Percentiles rank a stretch among this genome's conserved stretches.
These are phyloP conservation scores for Sinonovacula constricta DNA, from an alignment of 1,140 invertebrate genomes.

Conservation along the genomic window DNA sequence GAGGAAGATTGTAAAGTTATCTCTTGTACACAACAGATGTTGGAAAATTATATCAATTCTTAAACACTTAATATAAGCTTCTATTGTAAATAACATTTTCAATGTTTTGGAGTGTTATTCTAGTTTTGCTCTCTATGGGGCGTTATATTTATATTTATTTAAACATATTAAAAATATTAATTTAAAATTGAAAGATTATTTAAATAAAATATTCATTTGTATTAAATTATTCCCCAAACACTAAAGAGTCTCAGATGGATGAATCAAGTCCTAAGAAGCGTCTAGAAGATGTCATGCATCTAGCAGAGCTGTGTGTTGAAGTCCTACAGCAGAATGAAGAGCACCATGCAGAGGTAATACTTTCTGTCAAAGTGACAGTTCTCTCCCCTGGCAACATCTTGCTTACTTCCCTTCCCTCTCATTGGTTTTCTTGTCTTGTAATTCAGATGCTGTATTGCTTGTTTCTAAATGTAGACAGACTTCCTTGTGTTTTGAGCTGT, in stretches of 20 bases:
- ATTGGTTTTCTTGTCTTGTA: background rate
- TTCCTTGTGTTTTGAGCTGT: background rate
- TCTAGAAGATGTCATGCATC: constrained; percentile 96
- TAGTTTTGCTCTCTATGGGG: too few relatives aligned
- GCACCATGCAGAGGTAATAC: constrained; percentile 97
- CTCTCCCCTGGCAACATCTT: background rate
- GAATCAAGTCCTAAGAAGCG: constrained; percentile 81
- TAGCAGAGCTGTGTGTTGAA: constrained; percentile 98
- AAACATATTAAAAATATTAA: too few relatives aligned
- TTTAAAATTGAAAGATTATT: too few relatives aligned
- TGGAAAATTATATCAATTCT: too few relatives aligned
- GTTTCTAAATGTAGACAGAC: background rate
- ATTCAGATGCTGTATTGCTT: background rate
- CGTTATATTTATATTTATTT: too few relatives aligned
- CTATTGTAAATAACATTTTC: too few relatives aligned
- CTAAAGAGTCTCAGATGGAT: constrained; percentile 61
- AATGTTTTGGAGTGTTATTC: too few relatives aligned
- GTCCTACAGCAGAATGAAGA: constrained; percentile 99
- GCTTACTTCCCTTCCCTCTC: background rate
- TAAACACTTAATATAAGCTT: too few relatives aligned
- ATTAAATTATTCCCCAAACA: too few relatives aligned
- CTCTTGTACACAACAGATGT: too few relatives aligned
- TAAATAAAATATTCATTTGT: too few relatives aligned
- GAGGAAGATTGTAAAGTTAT: too few relatives aligned
- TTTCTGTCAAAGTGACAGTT: background rate